phyloP scores from a whole-genome alignment of 2,797 vertebrate species.

The Falco peregrinus region DNA sequence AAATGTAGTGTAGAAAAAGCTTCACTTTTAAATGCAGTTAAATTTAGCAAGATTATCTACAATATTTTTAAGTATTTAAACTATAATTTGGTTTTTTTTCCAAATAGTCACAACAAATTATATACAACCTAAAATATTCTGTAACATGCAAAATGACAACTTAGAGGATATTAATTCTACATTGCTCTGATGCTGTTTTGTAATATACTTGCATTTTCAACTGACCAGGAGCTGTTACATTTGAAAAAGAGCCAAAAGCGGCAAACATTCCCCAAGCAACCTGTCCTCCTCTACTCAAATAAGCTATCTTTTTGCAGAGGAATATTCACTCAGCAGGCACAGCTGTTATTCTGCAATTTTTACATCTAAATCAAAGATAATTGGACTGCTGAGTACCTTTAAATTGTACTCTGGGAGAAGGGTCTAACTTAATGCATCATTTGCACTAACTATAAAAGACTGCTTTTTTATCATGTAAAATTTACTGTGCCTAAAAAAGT shows the following conservation, averaged over 20 bases:
- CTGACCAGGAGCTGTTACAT: slow-evolving; percentile 34
- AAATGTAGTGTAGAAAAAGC: not conserved
- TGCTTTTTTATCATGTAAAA: slow-evolving; percentile 65
- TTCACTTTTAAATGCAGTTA: not conserved
- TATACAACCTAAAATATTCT: not conserved
- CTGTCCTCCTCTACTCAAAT: slow-evolving; percentile 30
- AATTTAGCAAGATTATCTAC: not conserved
- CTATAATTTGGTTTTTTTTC: not conserved
- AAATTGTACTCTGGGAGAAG: slow-evolving; percentile 72
- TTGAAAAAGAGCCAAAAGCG: slow-evolving; percentile 1
- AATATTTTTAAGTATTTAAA: not conserved
- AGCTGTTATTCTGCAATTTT: slow-evolving; percentile 72
- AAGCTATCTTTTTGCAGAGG: slow-evolving; percentile 54
- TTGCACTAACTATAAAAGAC: slow-evolving; percentile 68
- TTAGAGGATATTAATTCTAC: not conserved
- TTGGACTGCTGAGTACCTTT: slow-evolving; percentile 76
- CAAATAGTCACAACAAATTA: not conserved
- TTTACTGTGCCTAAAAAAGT: slow-evolving; percentile 63
- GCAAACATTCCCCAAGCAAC: not conserved
- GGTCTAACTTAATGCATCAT: slow-evolving; percentile 71
- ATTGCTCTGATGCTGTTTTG: not conserved
- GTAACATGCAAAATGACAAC: not conserved
- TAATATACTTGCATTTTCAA: slow-evolving; percentile 13
- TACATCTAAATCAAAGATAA: slow-evolving; percentile 77
- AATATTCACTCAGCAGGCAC: slow-evolving; percentile 69